Base-by-base conservation (phyloP, 1,140 invertebrate species). In the Sweltsa coloradensis region DNA sequence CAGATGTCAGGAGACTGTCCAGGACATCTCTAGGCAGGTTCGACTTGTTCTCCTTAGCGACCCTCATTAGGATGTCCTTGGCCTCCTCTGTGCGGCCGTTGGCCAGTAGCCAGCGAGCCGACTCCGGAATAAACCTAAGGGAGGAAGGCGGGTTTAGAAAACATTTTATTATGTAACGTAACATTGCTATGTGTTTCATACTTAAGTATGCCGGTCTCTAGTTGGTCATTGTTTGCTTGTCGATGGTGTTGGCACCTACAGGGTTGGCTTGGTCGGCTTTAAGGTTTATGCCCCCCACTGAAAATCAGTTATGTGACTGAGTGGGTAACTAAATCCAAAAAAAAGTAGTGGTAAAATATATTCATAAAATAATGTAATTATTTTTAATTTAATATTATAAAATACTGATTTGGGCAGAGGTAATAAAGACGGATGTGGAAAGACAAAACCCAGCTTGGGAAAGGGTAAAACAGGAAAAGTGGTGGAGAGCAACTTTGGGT, bases 21-120 rank as follows among this genome's bases (percentile, higher is more conserved):
- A 55, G 48, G 0, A 55, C 27, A 2, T 57, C 53, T 5, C 57
- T 51, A 1, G 57, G 41, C 3, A 60, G n/a, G 1, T 24, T 29
- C 0, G 53, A 52, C 39, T 55, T 51, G 40, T 60, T 60, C 21
- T 57, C 57, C 49, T 53, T 53, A 9, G 58, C 57, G 14, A 51
- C 58, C 34, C 57, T 59, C 5, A 47, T n/a, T 0, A 65, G 44
- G 25, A 60, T 51, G 27, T 22, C 46, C 31, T 45, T 51, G 7
- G 60, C 60, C 36, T 57, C 56, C 7, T 59, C 57, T 5, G 47
- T 51, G 11, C 60, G 39, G 21, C 57, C 55, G 9, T 57, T 48
- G 6, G 62, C 48, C 11, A 64, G 37, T 0, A 66, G 49, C 63
- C 63, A 66, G 2, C 63, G 52, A 9, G 61, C 55, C 0, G 62